Conservation (phyloP, 2,888 invertebrate species). For the Germaria angustata region DNA sequence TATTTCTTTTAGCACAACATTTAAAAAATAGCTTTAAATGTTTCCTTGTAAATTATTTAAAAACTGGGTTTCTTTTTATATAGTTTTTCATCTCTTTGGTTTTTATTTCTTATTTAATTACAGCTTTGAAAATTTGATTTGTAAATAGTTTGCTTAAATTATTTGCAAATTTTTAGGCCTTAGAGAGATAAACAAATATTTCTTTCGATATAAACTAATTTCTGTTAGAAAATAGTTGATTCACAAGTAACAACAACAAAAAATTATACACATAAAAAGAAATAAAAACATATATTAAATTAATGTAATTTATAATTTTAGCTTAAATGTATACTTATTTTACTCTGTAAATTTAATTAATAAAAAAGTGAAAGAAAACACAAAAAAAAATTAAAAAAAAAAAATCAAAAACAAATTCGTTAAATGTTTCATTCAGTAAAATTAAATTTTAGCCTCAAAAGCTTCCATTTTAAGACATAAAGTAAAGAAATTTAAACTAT, state of each 20-base stretch:
- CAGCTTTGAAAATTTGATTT: slow-evolving; percentile 53
- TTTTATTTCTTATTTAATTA: slow-evolving; percentile 48
- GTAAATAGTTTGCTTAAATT: slow-evolving; percentile 6
- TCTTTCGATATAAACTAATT: slow-evolving; percentile 27
- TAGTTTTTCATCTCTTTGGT: slow-evolving; percentile 32
- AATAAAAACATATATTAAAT: slow-evolving; percentile 38
- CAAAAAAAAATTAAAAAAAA: slow-evolving; percentile 37
- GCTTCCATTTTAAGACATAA: background rate
- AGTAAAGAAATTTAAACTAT: background rate
- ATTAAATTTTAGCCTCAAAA: background rate
- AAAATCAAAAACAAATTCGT: slow-evolving; percentile 65
- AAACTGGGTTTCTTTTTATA: slow-evolving; percentile 39
- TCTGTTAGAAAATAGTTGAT: slow-evolving; percentile 41
- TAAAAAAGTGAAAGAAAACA: slow-evolving; percentile 39
- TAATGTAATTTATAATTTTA: slow-evolving; percentile 60
- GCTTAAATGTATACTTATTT: slow-evolving; percentile 55
- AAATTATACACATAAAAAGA: slow-evolving; percentile 26
- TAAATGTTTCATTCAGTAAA: slow-evolving; percentile 77
- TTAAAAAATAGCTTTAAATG: slow-evolving; percentile 13
- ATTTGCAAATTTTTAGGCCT: slow-evolving; percentile 41
- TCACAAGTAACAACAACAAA: slow-evolving; percentile 50
- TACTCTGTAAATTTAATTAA: slow-evolving; percentile 64
- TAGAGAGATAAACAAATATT: slow-evolving; percentile 21
- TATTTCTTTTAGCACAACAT: too few relatives aligned
- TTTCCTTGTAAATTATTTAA: background rate